Evolutionary conservation across 1,140 invertebrate genomes (phyloP).

Genomic region (Babylonia areolata): DNA sequence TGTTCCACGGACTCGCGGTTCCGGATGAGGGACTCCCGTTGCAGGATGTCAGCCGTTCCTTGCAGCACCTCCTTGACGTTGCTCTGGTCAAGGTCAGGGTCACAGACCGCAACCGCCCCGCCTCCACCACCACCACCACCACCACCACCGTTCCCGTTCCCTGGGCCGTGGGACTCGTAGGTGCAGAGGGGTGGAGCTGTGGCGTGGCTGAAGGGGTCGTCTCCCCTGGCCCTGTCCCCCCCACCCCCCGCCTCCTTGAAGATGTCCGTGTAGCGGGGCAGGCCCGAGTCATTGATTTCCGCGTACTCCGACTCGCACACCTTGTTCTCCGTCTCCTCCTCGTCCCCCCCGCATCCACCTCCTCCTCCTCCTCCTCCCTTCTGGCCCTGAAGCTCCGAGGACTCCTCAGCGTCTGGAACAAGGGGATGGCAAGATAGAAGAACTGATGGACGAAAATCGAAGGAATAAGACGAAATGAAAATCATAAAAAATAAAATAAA

Average conservation of each 20-base stretch:
- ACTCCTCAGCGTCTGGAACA: conserved; percentile 40
- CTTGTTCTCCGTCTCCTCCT: conserved; percentile 39
- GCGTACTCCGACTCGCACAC: conserved; percentile 47
- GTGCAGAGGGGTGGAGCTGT: conserved; percentile 45
- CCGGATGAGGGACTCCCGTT: background rate
- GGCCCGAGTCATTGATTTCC: conserved; percentile 44
- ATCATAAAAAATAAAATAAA: too few relatives aligned
- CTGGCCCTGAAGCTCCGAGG: conserved; percentile 24
- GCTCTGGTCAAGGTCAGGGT: background rate
- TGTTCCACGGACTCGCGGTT: background rate
- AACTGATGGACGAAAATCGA: too few relatives aligned
- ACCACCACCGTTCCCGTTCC: background rate
- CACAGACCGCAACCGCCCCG: background rate
- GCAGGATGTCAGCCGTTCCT: conserved; percentile 40
- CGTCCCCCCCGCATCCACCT: background rate
- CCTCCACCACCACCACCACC: too few relatives aligned
- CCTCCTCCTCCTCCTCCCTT: background rate
- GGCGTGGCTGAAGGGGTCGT: conserved; percentile 45
- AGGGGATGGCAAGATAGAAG: too few relatives aligned
- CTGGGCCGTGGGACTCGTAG: conserved; percentile 22
- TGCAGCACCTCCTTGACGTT: conserved; percentile 42
- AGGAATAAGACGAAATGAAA: too few relatives aligned
- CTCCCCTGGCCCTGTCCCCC: background rate
- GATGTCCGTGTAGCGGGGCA: conserved; percentile 52
- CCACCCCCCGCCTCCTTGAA: conserved; percentile 40